Evolutionary conservation across 2,797 vertebrate species (phyloP).

Genomic region (Smutsia gigantea): DNA sequence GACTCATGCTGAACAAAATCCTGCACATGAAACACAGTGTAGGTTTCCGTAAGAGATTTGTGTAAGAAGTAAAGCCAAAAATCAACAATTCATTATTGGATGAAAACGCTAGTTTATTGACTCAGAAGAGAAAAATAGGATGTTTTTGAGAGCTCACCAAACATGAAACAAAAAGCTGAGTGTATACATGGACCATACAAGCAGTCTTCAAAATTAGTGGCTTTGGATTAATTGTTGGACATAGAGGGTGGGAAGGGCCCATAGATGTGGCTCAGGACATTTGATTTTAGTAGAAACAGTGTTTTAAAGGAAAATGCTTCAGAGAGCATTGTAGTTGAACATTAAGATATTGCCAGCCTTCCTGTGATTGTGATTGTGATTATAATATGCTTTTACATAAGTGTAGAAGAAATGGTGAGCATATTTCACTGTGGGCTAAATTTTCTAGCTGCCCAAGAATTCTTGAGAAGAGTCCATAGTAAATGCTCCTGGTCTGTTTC

Average conservation of each 20-base stretch:
- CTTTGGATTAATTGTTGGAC: neutral
- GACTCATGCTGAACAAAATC: neutral
- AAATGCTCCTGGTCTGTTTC: neutral
- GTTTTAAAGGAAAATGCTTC: neutral
- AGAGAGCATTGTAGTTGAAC: neutral
- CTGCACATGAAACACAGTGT: rapidly evolving
- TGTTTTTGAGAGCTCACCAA: neutral
- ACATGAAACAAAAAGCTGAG: neutral
- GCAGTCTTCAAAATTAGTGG: neutral
- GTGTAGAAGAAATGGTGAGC: neutral
- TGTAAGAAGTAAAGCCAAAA: neutral
- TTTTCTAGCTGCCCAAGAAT: neutral
- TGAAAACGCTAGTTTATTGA: neutral
- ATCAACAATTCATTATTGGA: neutral
- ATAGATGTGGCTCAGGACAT: neutral
- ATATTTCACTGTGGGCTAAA: neutral
- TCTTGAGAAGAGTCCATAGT: neutral
- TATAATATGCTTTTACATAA: neutral
- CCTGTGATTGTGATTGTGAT: neutral
- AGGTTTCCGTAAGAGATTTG: neutral
- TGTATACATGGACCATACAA: rapidly evolving
- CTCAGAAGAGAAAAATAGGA: neutral
- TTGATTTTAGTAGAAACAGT: neutral
- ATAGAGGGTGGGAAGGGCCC: rapidly evolving
- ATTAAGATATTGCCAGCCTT: neutral